Evolutionary conservation across 1,140 invertebrate species (phyloP).

Genomic region (Agraylea sexmaculata): DNA sequence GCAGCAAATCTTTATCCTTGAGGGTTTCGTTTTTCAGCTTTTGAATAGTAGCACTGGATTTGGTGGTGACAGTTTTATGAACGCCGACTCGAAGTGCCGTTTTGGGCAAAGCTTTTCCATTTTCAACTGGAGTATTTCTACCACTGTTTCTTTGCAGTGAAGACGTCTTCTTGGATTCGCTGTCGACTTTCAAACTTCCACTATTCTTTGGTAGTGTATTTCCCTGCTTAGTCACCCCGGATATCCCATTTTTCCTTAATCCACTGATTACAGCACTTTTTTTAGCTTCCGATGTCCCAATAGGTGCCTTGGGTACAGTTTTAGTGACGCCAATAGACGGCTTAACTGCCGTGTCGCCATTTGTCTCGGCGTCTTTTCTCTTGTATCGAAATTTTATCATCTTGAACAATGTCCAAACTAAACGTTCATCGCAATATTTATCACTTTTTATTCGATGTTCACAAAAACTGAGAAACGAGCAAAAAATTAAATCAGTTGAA

Average conservation of each 20-base stretch:
- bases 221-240: constrained; percentile 10
- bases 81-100: constrained; percentile 7
- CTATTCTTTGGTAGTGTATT: no score
- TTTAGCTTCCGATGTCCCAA: constrained; percentile 13
- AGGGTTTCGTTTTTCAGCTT: constrained; percentile 36
- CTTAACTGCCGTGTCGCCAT: constrained; percentile 26
- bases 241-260: constrained; percentile 12
- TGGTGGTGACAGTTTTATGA: constrained; percentile 4
- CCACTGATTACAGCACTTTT: constrained; percentile 14
- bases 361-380: constrained; percentile 41
- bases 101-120: constrained; percentile 14
- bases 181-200: no score
- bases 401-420: constrained; percentile 22
- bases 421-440: constrained; percentile 1
- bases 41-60: constrained; percentile 26
- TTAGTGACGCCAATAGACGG: constrained; percentile 22
- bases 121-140: constrained; percentile 17
- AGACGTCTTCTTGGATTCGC: no score
- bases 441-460: constrained; percentile 6
- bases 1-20: constrained; percentile 30
- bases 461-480: constrained; percentile 10
- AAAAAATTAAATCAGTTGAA: background rate
- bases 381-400: constrained; percentile 54
- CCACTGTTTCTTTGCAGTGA: constrained; percentile 20
- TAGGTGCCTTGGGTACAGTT: constrained; percentile 15